Percentiles rank a stretch among this genome's conserved stretches.
Evolutionary conservation across 2,113 vertebrate genomes (phyloP).

Genomic region (Calyptommatus sinebrachiatus): DNA sequence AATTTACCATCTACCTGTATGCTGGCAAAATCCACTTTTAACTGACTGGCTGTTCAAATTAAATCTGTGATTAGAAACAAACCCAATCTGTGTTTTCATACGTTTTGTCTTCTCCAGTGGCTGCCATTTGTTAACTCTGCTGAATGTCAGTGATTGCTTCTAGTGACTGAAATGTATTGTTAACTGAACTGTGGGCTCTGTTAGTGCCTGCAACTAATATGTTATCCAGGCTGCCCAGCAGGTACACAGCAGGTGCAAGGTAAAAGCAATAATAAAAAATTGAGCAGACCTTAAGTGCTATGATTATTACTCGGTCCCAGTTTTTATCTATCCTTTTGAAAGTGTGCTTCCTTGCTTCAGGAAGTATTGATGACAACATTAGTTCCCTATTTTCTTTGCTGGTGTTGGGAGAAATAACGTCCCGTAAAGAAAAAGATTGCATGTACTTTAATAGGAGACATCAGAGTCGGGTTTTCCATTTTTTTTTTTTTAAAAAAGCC

Average conservation of each 20-base stretch:
- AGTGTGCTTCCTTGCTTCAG: constrained; percentile 51
- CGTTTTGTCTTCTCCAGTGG: constrained; percentile 34
- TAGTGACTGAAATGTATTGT: constrained; percentile 57
- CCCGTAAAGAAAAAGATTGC: constrained; percentile 1
- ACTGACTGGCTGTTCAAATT: background rate
- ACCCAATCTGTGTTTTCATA: constrained; percentile 31
- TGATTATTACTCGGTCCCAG: constrained; percentile 66
- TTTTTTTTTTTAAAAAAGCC: too few relatives aligned
- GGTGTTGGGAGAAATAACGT: constrained; percentile 41
- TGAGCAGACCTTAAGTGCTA: constrained; percentile 66
- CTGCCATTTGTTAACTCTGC: constrained; percentile 60
- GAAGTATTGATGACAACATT: constrained; percentile 61
- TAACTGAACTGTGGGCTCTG: constrained; percentile 58
- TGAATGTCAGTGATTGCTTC: constrained; percentile 43
- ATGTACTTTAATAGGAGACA: constrained; percentile 27
- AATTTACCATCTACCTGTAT: background rate
- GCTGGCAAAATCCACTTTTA: background rate
- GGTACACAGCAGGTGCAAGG: constrained; percentile 63
- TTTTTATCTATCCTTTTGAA: constrained; percentile 63
- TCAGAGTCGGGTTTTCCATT: background rate
- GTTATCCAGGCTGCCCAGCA: constrained; percentile 58
- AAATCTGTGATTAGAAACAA: background rate
- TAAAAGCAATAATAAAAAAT: constrained; percentile 77
- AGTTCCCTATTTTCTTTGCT: constrained; percentile 57
- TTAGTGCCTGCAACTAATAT: constrained; percentile 60